Base-by-base conservation (phyloP, 2,113 vertebrate genomes). In the Cavia aperea region DNA sequence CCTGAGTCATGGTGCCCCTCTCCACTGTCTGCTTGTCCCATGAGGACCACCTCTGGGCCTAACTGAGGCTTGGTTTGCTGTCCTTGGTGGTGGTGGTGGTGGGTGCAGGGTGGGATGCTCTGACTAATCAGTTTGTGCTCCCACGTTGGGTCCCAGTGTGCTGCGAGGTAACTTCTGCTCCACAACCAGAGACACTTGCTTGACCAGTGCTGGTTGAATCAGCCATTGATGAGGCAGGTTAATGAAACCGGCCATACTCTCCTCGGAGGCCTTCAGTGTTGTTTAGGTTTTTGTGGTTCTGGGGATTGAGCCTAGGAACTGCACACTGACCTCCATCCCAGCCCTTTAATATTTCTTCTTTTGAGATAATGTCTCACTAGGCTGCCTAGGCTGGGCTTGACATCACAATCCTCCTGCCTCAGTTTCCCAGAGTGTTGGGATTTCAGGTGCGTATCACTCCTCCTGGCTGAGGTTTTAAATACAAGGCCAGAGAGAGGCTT, bases 141-240 rank as follows among this genome's bases (percentile, higher is more conserved):
- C 23, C 39, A 4, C 31, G 12, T 5, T 31, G 2, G 26, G 62
- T 58, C 75, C 23, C 51, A 33, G 0, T 16, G 7, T 26, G 26
- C 15, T 65, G 18, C 12, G 81, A 86, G 63, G 39, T 39, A 43
- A 15, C 33, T 18, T 49, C 26, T 24, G 54, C 39, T 39, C 39
- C 82, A 19, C 6, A 66, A 0, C 33, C 3, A 1, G 29, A 81
- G 58, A 10, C 6, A 5, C 70, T 19, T 33, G 1, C 29, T 7
- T 23, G 21, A 68, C 73, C 19, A 18, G 36, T 19, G 18, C 39
- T 31, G 88, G 29, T 66, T 56, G 31, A 56, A 24, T 70, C 13
- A 24, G 56, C 26, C 63, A 31, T 46, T 5, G 16, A 2, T 31
- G 0, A 16, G 4, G 24, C 60, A 49, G 39, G 10, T 26, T 6